Base-by-base conservation (phyloP, 2,113 vertebrate genomes). In the Eclectus roratus region DNA sequence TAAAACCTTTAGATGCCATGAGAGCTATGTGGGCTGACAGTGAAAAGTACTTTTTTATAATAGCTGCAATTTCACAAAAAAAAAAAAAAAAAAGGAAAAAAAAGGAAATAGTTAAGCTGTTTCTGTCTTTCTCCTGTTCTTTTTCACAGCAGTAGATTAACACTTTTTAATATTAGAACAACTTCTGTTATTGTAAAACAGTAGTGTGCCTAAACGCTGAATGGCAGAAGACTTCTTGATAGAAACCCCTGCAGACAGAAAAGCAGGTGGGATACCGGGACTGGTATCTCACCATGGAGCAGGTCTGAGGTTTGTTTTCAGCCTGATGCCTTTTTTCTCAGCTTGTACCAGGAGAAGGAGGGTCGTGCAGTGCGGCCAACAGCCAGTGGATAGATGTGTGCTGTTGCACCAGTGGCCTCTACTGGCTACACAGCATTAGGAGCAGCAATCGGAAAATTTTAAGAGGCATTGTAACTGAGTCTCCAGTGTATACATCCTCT, bases 1-100 rank as follows among this genome's bases (percentile, higher is more conserved):
- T 24, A 58, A 70, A 69, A 82, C 35, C 35, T 56, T 87, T 17
- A 77, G 39, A 82, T 58, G 31, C 46, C 3, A 0, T 33, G n/a
- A 71, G 10, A 89, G 16, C 29, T 77, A 19, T 44, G 13, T 11
- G 90, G 35, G 27, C 28, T 83, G 60, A 55, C 43, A 73, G 53
- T 55, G 61, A 90, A 86, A 76, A 86, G 61, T 82, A 95, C 63
- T 79, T 91, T 94, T 86, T 89, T 89, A 44, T 41, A 81, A 85
- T 10, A 92, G 81, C 65, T 93, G 35, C 18, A 88, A 68, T 84
- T 85, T 63, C 27, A 49, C 21, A 1, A 2, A 5, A 39, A 24
- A 31, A 5, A 28, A 17, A 43, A 1, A 3, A 17, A 6, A 8
- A 7, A 8, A 9, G 0, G 12, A 13, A 6, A 7, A 18, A 9